phyloP scores from a whole-genome alignment of 2,113 vertebrate genomes.

The Turdus rufiventris region DNA sequence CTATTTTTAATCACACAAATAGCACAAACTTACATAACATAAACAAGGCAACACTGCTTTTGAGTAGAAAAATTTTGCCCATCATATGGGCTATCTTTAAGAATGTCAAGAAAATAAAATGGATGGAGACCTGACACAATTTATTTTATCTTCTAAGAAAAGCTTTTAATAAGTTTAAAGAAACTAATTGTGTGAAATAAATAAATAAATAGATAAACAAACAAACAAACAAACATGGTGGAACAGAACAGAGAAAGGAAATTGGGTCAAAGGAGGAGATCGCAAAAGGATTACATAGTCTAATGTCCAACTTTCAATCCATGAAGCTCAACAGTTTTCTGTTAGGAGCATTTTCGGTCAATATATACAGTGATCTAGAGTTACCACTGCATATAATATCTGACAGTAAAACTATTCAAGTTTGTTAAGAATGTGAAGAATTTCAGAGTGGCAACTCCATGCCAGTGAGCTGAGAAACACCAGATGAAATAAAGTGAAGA shows the following conservation, averaged over 20 bases:
- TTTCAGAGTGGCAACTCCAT: background rate
- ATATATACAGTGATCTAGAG: background rate
- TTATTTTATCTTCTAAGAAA: background rate
- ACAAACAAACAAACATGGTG: too few relatives aligned
- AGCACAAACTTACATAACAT: background rate
- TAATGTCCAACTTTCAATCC: background rate
- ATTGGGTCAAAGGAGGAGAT: background rate
- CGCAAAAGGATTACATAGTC: background rate
- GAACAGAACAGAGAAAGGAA: background rate
- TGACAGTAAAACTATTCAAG: background rate
- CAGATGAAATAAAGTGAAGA: background rate
- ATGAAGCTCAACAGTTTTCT: background rate
- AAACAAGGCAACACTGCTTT: background rate
- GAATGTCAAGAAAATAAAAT: background rate
- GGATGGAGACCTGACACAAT: background rate
- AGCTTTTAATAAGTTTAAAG: background rate
- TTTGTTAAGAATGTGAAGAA: background rate
- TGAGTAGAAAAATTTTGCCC: background rate
- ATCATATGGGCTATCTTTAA: background rate
- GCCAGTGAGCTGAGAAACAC: conserved; percentile 5
- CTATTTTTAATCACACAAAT: background rate
- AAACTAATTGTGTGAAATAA: background rate
- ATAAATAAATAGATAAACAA: too few relatives aligned
- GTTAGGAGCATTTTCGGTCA: background rate
- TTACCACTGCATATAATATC: background rate